Evolutionary conservation across 2,888 invertebrate genomes (phyloP), one percentile per base, ranked within the genome.

Genomic region (Nematopogon swammerdamellus): DNA sequence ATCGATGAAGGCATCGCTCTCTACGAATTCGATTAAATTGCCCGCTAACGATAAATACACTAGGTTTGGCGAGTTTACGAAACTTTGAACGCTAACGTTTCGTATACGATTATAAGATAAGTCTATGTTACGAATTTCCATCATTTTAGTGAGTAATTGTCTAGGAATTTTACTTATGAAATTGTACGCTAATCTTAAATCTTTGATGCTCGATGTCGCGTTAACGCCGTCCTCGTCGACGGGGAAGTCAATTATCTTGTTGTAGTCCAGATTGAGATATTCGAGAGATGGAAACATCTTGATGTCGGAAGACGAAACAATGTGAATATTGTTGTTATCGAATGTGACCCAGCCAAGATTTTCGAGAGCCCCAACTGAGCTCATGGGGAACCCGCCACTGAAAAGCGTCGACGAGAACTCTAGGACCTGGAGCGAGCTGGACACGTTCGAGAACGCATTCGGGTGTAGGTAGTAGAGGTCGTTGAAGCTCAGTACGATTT

Each of bases 401-500:
- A 90, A 88, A 46, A 93, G 85, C 18, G 92, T 91, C 60, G 92
- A 92, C 54, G 94, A 93, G 49, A 94, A 82, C 68, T 95, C 95
- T 42, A 95, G 73, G 53, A 90, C 90, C 67, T 91, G 90, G 48
- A 95, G 72, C 18, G 86, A 86, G 49, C 85, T 83, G 30, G 88
- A 86, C 52, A 94, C 81, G 59, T 91, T 90, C 51, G 83, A 82
- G 65, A 95, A 92, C 17, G 92, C 88, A 62, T 89, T 85, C 19
- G 87, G 85, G 63, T 92, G 90, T 57, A 96, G 84, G 61, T 89
- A 87, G 59, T 87, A 86, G 55, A 97, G 83, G 62, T 91, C 89
- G 70, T 97, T 97, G 71, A 95, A 94, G 64, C 95, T 95, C 56
- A 97, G 76, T 72, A 92, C 92, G 55, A 97, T 84, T 71, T 95